Percentiles rank a stretch among this genome's conserved stretches.
phyloP scores from a whole-genome alignment of 2,113 vertebrate species.

The Centropristis striata region DNA sequence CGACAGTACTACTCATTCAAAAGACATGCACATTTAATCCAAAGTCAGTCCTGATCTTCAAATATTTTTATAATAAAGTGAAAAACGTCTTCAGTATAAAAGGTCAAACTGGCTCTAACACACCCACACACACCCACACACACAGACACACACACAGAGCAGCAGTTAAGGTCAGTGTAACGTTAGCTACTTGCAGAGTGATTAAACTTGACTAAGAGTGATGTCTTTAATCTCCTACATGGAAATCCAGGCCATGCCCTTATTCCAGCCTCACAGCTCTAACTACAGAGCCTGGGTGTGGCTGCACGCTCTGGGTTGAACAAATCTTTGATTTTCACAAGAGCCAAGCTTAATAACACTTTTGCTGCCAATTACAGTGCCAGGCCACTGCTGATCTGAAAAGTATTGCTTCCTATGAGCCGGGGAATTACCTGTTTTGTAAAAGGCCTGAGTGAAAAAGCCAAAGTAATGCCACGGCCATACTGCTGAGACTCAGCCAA shows the following conservation, averaged over 20 bases:
- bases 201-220: constrained; percentile 63
- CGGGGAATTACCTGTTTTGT: constrained; percentile 41
- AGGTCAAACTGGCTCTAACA: constrained; percentile 4
- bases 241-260: constrained; percentile 44
- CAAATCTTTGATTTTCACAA: constrained; percentile 61
- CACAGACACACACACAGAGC: neutral
- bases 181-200: constrained; percentile 12
- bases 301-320: constrained; percentile 34
- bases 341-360: constrained; percentile 41
- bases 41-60: neutral
- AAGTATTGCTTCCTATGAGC: constrained; percentile 19
- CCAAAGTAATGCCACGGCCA: constrained; percentile 26
- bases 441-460: constrained; percentile 20
- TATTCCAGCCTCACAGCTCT: constrained; percentile 26
- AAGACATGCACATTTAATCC: neutral
- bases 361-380: constrained; percentile 48
- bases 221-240: constrained; percentile 65
- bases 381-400: constrained; percentile 19
- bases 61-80: neutral
- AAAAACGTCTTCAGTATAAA: neutral
- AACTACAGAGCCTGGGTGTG: neutral
- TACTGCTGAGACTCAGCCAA: constrained; percentile 16
- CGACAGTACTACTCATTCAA: too few species aligned
- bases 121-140: neutral
- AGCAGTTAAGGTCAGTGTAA: neutral